Base-by-base conservation (phyloP, 1,140 invertebrate species). In the Copidosoma floridanum region DNA sequence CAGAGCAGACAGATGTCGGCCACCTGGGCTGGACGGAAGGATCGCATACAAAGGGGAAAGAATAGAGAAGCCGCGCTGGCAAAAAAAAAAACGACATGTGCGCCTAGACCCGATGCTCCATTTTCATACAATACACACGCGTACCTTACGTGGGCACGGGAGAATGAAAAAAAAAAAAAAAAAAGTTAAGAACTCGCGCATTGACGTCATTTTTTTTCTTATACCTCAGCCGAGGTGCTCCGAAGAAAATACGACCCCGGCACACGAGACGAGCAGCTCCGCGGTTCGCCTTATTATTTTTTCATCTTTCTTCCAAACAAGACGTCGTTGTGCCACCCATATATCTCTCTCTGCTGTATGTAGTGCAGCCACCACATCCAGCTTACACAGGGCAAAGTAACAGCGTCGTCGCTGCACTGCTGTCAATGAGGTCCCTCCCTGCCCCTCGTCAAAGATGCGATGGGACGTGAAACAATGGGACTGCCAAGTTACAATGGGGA, bases 391-490 rank as follows among this genome's bases (percentile, higher is more conserved):
- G n/a, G n/a, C n/a, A n/a, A n/a, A n/a, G n/a, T n/a, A n/a, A 5
- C 5, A 29, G 4, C 41, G 53, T 44, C 29, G 26, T 12, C 27
- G 12, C 44, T 41, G n/a, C 43, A 57, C 23, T 4, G 38, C 32
- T 32, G n/a, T n/a, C n/a, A n/a, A n/a, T n/a, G n/a, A n/a, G n/a
- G n/a, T n/a, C n/a, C n/a, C n/a, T n/a, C n/a, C n/a, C 8, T n/a
- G 53, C 26, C 35, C 51, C 56, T 60, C 57, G 55, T 52, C 54
- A 65, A 56, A 65, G 59, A 58, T 57, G 68, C 68, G 64, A 71
- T 70, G 67, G 64, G 26, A 64, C 62, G 57, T 67, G 60, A 71
- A 66, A 71, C 68, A 71, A 71, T 71, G 47, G 43, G 20, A 7
- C 24, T n/a, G n/a, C 52, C 52, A 55, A 51, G 41, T 48, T 37